Conservation (phyloP, 1,140 invertebrate species). For the Zaprionus africanus region DNA sequence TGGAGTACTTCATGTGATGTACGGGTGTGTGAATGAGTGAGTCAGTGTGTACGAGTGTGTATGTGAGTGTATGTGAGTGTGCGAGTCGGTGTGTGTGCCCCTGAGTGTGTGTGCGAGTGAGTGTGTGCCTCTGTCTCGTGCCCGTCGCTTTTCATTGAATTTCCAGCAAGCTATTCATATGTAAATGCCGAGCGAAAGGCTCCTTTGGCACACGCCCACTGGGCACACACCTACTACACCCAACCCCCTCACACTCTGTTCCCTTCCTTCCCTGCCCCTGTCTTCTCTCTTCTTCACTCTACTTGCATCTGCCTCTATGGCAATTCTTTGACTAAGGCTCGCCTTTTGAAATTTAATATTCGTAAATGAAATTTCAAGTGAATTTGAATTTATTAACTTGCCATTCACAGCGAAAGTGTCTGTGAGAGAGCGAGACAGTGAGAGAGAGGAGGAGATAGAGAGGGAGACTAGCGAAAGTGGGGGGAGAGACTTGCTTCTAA, state of each 20-base stretch:
- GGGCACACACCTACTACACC: background rate
- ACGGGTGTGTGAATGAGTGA: conserved; percentile 13
- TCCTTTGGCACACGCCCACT: conserved; percentile 13
- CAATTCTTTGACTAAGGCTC: conserved; percentile 32
- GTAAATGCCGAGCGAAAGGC: conserved; percentile 35
- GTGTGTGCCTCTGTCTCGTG: conserved; percentile 18
- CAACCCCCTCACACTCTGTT: too few species aligned
- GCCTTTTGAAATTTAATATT: conserved; percentile 63
- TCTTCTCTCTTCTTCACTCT: background rate
- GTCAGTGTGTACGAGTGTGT: too few species aligned
- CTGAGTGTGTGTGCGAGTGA: conserved; percentile 14
- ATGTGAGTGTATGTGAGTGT: background rate
- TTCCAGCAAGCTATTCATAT: conserved; percentile 52
- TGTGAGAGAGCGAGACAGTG: background rate
- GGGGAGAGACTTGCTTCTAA: background rate
- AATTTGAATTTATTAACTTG: conserved; percentile 73
- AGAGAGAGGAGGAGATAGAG: background rate
- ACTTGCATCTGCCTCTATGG: background rate
- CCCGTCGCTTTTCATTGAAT: conserved; percentile 45
- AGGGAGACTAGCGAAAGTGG: background rate
- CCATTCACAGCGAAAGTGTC: conserved; percentile 21
- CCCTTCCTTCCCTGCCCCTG: background rate
- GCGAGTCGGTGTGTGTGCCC: background rate
- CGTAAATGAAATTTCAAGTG: conserved; percentile 68
- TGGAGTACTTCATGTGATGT: conserved; percentile 5